These are phyloP conservation scores for Odocoileus virginianus DNA, from an alignment of 2,113 vertebrate genomes.

Conservation along the genomic window DNA sequence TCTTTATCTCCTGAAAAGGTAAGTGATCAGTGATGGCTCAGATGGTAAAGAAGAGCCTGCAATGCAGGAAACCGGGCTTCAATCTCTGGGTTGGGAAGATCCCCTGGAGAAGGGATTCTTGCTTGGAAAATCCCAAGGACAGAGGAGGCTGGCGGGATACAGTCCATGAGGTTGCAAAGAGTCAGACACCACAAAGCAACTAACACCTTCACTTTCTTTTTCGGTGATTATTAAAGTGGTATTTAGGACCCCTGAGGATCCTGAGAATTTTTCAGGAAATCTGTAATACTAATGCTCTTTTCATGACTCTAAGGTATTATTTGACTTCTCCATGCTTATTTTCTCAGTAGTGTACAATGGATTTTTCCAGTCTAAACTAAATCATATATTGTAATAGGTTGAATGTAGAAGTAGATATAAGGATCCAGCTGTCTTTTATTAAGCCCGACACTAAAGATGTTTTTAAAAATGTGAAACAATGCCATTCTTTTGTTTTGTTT, in stretches of 20 bases:
- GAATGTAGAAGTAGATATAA: neutral
- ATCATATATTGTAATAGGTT: neutral
- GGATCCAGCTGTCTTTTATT: neutral
- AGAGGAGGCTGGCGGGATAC: neutral
- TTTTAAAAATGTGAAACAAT: neutral
- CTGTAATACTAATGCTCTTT: neutral
- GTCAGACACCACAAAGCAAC: neutral
- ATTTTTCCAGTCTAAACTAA: neutral
- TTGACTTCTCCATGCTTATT: neutral
- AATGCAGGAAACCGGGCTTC: neutral
- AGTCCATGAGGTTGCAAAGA: neutral
- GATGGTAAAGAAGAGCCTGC: neutral
- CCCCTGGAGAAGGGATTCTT: neutral
- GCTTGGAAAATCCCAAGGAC: neutral
- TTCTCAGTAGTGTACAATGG: neutral
- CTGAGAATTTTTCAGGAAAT: neutral
- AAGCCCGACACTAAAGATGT: neutral
- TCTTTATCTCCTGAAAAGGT: neutral
- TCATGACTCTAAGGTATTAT: neutral
- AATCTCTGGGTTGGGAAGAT: neutral
- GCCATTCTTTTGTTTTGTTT: neutral
- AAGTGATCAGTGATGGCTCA: neutral
- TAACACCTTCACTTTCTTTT: neutral
- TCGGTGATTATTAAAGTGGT: neutral
- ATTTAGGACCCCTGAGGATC: neutral